Base-by-base conservation (phyloP, 2,888 invertebrate genomes). In the Diarsia rubi region DNA sequence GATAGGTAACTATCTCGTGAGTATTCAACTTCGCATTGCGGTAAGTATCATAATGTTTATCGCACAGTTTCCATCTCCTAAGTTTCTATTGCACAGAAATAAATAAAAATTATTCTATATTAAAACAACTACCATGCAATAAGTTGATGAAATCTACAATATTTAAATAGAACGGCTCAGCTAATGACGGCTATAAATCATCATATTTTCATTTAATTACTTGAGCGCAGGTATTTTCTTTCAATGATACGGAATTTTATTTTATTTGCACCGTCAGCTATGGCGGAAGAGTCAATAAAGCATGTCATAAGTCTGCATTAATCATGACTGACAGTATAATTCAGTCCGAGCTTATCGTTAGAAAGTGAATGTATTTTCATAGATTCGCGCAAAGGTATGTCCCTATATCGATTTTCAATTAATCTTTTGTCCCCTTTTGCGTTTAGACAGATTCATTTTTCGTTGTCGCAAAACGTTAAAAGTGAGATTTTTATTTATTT, bases 381-480 rank as follows among this genome's bases (percentile, higher is more conserved):
- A 95, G 93, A 93, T 93, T 93, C 90, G 93, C 90, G 92, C 92
- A 90, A 93, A 94, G 94, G 94, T 93, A 92, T 92, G 91, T 92
- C 92, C 91, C 90, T 86, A 89, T 93, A 95, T 95, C 90, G 95
- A 95, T 95, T 96, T 95, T 94, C 94, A 95, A 95, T 96, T 95
- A 94, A 95, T 95, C 95, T 95, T 95, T 94, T 94, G 94, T 94
- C 92, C 94, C 93, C 92, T 91, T 93, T 93, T 91, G 88, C 91
- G 92, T 92, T 93, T 90, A 90, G 93, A 92, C 92, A 92, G 91
- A 92, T 92, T 93, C 92, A 93, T 93, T 92, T 93, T 92, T 92
- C 89, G 89, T 87, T 88, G 88, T 88, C 90, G 90, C 90, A 88
- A 88, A 90, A 90, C 87, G 89, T 83, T 89, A 90, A 90, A 88